Base-by-base conservation (phyloP, 2,797 vertebrate genomes). In the Poecilia gillii region DNA sequence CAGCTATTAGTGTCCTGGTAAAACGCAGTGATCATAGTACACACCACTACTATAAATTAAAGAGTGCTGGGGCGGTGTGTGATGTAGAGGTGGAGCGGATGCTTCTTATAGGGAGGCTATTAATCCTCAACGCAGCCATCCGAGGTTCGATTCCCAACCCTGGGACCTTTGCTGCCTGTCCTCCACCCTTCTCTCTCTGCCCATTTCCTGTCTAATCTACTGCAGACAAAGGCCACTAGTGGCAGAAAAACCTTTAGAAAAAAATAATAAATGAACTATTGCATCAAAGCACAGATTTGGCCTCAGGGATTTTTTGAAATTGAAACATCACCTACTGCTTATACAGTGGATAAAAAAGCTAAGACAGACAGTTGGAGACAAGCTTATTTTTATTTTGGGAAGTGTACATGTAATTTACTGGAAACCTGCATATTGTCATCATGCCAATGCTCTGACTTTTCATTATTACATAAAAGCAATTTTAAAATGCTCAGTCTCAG, bases 401-500 rank as follows among this genome's bases (percentile, higher is more conserved):
- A 4, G 13, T 49, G 46, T 47, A 51, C 49, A 20, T 59, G 33
- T 14, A 8, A 36, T 68, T 36, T n/a, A 33, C 57, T 18, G 43
- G 39, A 68, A n/a, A 70, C 71, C 45, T 55, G 16, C 51, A 57
- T 57, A 78, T 45, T 74, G 5, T 18, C 49, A 14, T 81, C 41
- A 53, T 31, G 28, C 57, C 53, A 41, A 4, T 23, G 6, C 43
- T 68, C 64, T 49, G 28, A 47, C 9, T 78, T 73, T 41, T 55
- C 25, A 53, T 9, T 14, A 31, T 76, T 70, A 16, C 28, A 49
- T 41, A 57, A 4, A 28, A 45, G n/a, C 39, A 43, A 41, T 74
- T 77, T 39, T 59, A 49, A 77, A 64, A 47, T 41, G 66, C 57
- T 75, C 73, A 51, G n/a, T 72, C 72, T 75, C 51, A 0, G 41